Conservation (phyloP, 2,888 invertebrate species). For the Torymus auratus region DNA sequence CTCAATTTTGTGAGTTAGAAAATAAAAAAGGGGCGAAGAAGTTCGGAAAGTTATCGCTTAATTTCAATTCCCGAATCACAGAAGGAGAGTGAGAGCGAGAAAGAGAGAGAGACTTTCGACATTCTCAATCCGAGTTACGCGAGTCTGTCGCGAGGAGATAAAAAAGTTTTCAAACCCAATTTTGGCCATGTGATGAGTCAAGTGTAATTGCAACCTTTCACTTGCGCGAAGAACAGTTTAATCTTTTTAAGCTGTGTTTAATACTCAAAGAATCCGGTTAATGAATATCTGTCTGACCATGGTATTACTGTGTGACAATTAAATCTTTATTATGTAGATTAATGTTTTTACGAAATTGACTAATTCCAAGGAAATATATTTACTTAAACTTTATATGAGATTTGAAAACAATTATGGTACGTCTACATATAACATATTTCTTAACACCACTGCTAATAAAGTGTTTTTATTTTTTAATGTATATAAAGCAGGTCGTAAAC, state of each 20-base stretch:
- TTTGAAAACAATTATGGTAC: too few relatives aligned
- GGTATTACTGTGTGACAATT: too few relatives aligned
- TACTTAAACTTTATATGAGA: too few relatives aligned
- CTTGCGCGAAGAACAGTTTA: conserved; percentile 17
- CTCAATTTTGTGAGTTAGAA: not conserved
- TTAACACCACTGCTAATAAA: too few relatives aligned
- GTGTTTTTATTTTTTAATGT: too few relatives aligned
- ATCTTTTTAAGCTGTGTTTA: conserved; percentile 40
- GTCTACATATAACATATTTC: too few relatives aligned
- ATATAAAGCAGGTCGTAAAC: too few relatives aligned
- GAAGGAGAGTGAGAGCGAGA: not conserved
- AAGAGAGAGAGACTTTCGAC: conserved; percentile 11
- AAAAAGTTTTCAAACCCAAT: conserved; percentile 47
- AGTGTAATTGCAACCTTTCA: conserved; percentile 41
- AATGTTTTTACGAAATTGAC: too few relatives aligned
- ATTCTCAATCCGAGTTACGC: conserved; percentile 30
- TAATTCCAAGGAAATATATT: too few relatives aligned
- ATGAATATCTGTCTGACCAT: conserved; percentile 8
- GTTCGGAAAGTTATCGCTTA: conserved; percentile 29
- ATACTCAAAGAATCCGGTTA: conserved; percentile 12
- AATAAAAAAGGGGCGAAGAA: conserved; percentile 1
- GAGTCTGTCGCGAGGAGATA: conserved; percentile 37
- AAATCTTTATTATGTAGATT: too few relatives aligned
- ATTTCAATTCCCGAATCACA: conserved; percentile 33
- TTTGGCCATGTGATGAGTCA: conserved; percentile 35